Evolutionary conservation across 2,888 invertebrate species (phyloP), one percentile per base, ranked within the genome.

Genomic region (Schizaphis graminum): DNA sequence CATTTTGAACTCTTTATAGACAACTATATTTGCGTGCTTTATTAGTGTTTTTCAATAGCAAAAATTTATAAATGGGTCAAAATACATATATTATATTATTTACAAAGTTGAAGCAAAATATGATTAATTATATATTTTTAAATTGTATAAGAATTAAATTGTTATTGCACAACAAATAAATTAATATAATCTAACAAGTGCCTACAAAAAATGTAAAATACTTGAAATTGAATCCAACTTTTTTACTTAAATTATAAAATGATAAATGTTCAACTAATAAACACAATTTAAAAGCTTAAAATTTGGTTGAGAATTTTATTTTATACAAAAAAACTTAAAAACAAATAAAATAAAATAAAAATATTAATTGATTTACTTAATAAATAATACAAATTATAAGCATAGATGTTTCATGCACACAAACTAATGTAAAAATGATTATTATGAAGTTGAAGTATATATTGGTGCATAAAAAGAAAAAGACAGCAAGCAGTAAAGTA

Each of bases 1-100:
- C 2, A 44, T 44, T 44, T 44, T 3, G n/a, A 3, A 3, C 41
- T 44, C 41, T 44, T 44, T 44, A 44, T 44, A 44, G 3, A 44
- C 41, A 44, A 44, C 3, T 44, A 44, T 44, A 44, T 44, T 44
- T 44, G 41, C 3, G 41, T 44, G 41, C 41, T 44, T 44, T n/a
- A n/a, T n/a, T 44, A 44, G 2, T 44, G 41, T 44, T 44, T 44
- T 44, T 44, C 3, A 44, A 44, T 44, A 44, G 1, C 41, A 44
- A 44, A 44, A 44, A 44, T 44, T 44, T 3, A 44, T 44, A 44
- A 44, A 44, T 44, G 41, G 3, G 41, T 44, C 41, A 44, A 44
- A 44, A 44, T 91, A 91, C 13, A 92, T 67, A 88, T 92, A 4
- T 88, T 92, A 88, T n/a, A 93, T 77, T 93, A 89, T 89, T 77